Percentiles rank a stretch among this genome's conserved stretches.
phyloP scores from a whole-genome alignment of 2,888 invertebrate genomes.

The Spicauda simplicius region DNA sequence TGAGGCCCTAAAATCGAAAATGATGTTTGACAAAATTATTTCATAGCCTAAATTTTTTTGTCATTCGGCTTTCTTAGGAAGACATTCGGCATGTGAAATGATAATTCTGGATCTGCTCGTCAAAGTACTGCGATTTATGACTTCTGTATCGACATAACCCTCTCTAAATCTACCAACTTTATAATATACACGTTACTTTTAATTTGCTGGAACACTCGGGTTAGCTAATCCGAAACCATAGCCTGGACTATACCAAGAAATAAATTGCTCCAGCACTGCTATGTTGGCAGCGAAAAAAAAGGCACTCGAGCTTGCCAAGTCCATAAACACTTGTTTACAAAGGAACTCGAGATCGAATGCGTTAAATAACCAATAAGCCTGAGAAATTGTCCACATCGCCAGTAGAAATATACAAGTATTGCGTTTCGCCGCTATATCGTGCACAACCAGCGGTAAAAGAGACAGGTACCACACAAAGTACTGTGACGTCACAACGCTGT shows the following conservation, averaged over 20 bases:
- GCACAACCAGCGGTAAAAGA: slow-evolving; percentile 92
- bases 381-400: slow-evolving; percentile 88
- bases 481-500: slow-evolving; percentile 98
- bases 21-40: no score
- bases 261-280: slow-evolving; percentile 86
- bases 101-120: no score
- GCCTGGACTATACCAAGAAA: slow-evolving; percentile 69
- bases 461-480: slow-evolving; percentile 98
- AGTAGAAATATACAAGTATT: slow-evolving; percentile 77
- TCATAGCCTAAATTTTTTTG: no score
- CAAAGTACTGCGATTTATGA: slow-evolving; percentile 3
- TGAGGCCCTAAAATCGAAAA: no score
- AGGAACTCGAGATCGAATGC: slow-evolving; percentile 97
- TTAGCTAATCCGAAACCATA: slow-evolving; percentile 61
- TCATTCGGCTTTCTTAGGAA: no score
- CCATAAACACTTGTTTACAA: slow-evolving; percentile 91
- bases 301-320: slow-evolving; percentile 93
- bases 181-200: slow-evolving; percentile 29
- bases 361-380: slow-evolving; percentile 94
- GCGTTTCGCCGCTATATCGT: slow-evolving; percentile 86
- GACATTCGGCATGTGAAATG: no score
- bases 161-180: slow-evolving; percentile 15
- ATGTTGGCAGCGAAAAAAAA: slow-evolving; percentile 94
- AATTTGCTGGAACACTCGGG: slow-evolving; percentile 35
- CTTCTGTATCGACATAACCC: neutral